Conservation (phyloP, 1,140 invertebrate genomes). For the Drosophila oshimai region DNA sequence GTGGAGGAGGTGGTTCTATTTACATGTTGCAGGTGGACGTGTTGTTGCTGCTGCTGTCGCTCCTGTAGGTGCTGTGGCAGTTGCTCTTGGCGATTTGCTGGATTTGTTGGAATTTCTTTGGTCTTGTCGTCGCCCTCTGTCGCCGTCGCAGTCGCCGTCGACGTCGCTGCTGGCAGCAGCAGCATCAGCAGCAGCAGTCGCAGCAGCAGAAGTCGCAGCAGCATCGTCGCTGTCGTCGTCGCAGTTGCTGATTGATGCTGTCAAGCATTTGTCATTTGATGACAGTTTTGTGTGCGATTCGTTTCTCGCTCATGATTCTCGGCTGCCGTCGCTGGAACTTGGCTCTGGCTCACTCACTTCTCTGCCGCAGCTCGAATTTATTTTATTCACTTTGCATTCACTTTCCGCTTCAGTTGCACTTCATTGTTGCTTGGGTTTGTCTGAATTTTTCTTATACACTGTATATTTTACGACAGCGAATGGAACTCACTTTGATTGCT, state of each 20-base stretch:
- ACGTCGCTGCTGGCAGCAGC: slow-evolving; percentile 49
- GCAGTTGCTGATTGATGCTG: slow-evolving; percentile 78
- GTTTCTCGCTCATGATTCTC: slow-evolving; percentile 80
- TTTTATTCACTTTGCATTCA: slow-evolving; percentile 63
- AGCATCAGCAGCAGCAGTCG: slow-evolving; percentile 34
- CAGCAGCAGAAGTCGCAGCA: slow-evolving; percentile 34
- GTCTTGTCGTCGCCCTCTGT: slow-evolving; percentile 32
- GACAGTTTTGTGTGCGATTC: slow-evolving; percentile 82
- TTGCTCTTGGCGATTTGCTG: slow-evolving; percentile 3
- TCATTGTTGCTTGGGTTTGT: slow-evolving; percentile 32
- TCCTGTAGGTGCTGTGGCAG: no score
- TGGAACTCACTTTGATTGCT: slow-evolving; percentile 12
- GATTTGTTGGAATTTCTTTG: slow-evolving; percentile 34
- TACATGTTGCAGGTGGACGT: slow-evolving; percentile 22
- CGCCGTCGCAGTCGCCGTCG: no score
- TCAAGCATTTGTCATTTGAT: slow-evolving; percentile 83
- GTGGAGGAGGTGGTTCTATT: slow-evolving; percentile 17
- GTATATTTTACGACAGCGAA: neutral
- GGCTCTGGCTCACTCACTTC: slow-evolving; percentile 13
- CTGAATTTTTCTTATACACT: neutral
- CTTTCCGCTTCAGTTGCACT: slow-evolving; percentile 62
- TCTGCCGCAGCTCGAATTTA: slow-evolving; percentile 35
- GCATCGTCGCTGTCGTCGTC: slow-evolving; percentile 53
- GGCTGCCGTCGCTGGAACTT: slow-evolving; percentile 23
- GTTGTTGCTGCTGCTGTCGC: no score